Evolutionary conservation across 2,888 invertebrate genomes (phyloP).

Genomic region (Dorcus hopei): DNA sequence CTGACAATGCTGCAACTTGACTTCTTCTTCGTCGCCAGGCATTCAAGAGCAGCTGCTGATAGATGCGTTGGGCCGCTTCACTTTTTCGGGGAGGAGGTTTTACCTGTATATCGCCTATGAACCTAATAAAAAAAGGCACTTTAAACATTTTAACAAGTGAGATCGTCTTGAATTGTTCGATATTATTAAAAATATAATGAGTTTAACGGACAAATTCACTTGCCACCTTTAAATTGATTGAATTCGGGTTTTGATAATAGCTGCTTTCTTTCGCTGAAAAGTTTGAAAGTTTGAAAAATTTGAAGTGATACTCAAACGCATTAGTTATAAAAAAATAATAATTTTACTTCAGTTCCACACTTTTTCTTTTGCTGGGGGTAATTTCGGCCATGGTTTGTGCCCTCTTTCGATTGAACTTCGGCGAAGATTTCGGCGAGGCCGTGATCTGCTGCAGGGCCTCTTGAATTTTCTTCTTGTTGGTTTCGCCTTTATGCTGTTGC

Average conservation of each 20-base stretch:
- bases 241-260: too few species aligned
- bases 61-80: slow-evolving; percentile 31
- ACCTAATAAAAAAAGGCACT: slow-evolving; percentile 7
- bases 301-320: not conserved
- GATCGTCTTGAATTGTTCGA: not conserved
- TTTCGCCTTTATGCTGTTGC: slow-evolving; percentile 24
- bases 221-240: too few species aligned
- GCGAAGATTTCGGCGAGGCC: slow-evolving; percentile 10
- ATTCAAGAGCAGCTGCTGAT: slow-evolving; percentile 31
- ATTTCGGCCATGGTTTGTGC: slow-evolving; percentile 37
- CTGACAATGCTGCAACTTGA: slow-evolving; percentile 31
- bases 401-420: slow-evolving; percentile 15
- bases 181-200: not conserved
- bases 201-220: too few species aligned
- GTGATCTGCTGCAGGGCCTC: slow-evolving; percentile 25
- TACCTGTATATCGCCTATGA: slow-evolving; percentile 3
- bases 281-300: too few species aligned
- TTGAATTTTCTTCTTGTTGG: slow-evolving; percentile 28
- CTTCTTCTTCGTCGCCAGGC: slow-evolving; percentile 32
- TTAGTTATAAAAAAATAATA: not conserved
- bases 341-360: slow-evolving; percentile 15
- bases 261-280: too few species aligned
- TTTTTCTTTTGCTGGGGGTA: slow-evolving; percentile 35
- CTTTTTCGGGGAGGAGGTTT: slow-evolving; percentile 10
- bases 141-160: not conserved